Evolutionary conservation across 2,797 vertebrate species (phyloP), one percentile per base, ranked within the genome.

Genomic region (Synanceia verrucosa): DNA sequence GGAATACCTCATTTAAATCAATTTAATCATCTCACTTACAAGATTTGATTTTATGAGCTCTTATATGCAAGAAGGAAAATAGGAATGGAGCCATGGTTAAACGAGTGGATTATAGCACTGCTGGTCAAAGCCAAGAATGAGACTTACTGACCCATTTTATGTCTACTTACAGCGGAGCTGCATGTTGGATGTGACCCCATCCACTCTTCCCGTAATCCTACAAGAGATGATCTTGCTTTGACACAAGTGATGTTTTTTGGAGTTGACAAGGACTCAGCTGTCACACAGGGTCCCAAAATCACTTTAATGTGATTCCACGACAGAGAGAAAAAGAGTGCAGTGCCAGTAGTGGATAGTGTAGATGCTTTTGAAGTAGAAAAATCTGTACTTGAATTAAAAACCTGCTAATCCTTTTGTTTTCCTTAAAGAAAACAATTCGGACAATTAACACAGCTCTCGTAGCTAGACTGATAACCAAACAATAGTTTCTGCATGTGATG

Each of bases 101-200:
- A 85, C 67, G 71, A 87, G 76, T 86, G 79, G 88, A 92, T 91
- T 90, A 91, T 64, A 34, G 50, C 12, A 51, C 60, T 65, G 73
- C 50, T 82, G 77, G 81, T 86, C 66, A 66, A 83, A 88, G 90
- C 88, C 88, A 87, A 84, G 67, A 83, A 41, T 68, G 41, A 61
- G 89, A 85, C 81, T 89, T 86, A 90, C 79, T 91, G 91, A 91
- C 91, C 88, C 87, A 92, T 91, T 90, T 93, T 81, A 88, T 86
- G 84, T 88, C 85, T 84, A 86, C 88, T 89, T 92, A 56, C 78
- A 91, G 81, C 61, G 82, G 67, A 88, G 81, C 83, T 6, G 81
- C 79, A 65, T 84, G 82, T 87, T 91, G 87, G 82, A 84, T 50
- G 75, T 70, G 81, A 90, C 88, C 89, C 85, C 73, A 81, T 86